Conservation (phyloP, 2,797 vertebrate genomes). For the Sebastes hopkinsi region DNA sequence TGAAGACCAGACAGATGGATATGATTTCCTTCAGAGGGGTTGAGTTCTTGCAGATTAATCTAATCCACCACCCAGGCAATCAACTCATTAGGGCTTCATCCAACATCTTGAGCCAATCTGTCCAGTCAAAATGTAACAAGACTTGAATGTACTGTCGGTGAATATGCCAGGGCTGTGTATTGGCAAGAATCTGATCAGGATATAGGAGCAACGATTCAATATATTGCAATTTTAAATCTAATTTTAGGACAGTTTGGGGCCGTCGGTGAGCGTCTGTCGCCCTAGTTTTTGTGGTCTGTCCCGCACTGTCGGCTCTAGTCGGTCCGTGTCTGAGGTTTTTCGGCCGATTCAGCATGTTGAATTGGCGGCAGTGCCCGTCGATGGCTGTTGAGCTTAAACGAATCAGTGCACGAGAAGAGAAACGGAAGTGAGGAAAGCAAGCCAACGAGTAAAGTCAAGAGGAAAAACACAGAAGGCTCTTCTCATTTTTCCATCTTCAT, state of each 20-base stretch:
- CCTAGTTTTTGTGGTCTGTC: no score
- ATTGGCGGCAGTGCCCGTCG: rapidly evolving
- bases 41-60: not conserved
- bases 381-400: rapidly evolving
- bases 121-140: not conserved
- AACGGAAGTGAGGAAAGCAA: no score
- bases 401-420: no score
- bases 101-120: not conserved
- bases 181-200: no score
- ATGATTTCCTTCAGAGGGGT: not conserved
- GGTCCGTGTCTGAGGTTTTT: no score
- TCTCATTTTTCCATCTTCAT: no score
- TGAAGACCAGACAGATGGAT: not conserved
- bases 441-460: no score
- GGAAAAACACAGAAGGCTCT: no score
- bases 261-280: no score
- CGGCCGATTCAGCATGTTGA: rapidly evolving
- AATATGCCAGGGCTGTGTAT: rapidly evolving
- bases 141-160: not conserved
- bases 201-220: rapidly evolving
- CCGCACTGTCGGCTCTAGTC: no score
- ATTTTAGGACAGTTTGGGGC: no score
- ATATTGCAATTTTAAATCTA: no score
- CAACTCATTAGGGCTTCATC: not conserved
- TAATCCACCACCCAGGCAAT: not conserved